Percentiles rank a stretch among this genome's conserved stretches.
These are phyloP conservation scores for Andrena bucephala DNA, from an alignment of 2,888 invertebrate genomes.

Conservation along the genomic window DNA sequence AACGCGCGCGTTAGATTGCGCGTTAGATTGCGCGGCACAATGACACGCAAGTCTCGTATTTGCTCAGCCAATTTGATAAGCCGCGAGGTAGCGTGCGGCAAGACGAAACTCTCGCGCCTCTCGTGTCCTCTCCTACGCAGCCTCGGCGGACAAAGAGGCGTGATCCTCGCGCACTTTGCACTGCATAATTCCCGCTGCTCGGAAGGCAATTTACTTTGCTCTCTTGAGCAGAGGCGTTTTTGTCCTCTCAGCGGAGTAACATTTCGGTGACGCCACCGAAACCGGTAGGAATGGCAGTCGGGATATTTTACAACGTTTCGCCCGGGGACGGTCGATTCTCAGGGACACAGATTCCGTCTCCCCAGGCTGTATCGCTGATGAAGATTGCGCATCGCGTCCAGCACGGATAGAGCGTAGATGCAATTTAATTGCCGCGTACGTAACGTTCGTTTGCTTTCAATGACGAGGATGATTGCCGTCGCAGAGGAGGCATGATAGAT, in stretches of 20 bases:
- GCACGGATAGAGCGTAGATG: constrained; percentile 43
- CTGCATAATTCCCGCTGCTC: constrained; percentile 16
- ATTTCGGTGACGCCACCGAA: constrained; percentile 3
- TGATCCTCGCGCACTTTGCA: constrained; percentile 7
- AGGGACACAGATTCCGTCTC: background rate
- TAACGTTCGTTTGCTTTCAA: constrained; percentile 51
- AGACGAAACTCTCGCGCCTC: background rate
- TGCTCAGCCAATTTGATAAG: constrained; percentile 10
- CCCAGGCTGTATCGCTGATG: constrained; percentile 38
- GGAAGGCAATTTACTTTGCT: background rate
- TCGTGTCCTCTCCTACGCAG: background rate
- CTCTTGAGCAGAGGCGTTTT: background rate
- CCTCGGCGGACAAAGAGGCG: constrained; percentile 2
- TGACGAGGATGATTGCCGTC: constrained; percentile 60
- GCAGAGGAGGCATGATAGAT: constrained; percentile 38
- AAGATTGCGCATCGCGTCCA: constrained; percentile 29
- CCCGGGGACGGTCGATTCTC: constrained; percentile 1
- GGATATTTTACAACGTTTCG: constrained; percentile 33
- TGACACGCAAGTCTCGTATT: constrained; percentile 5
- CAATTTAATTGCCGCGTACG: constrained; percentile 60
- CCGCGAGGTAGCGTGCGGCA: background rate
- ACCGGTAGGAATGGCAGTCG: no score
- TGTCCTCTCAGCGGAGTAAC: constrained; percentile 1
- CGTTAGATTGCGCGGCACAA: background rate
- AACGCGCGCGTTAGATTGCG: background rate